A percentile compares a stretch with the other conserved stretches of the same genome.
These are phyloP conservation scores for Mesoclemmys tuberculata DNA, from an alignment of 2,113 vertebrate species.

Conservation along the genomic window DNA sequence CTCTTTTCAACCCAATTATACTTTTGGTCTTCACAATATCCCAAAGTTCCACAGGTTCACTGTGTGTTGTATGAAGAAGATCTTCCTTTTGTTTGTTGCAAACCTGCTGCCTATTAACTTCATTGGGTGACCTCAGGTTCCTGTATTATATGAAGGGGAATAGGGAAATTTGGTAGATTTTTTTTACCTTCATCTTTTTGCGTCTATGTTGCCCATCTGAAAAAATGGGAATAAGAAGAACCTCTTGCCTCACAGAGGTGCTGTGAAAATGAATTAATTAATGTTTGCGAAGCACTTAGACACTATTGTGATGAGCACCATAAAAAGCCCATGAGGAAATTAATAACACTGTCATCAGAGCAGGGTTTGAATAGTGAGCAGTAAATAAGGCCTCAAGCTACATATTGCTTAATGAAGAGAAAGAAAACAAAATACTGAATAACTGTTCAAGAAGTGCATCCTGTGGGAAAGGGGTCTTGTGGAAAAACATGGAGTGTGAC, in stretches of 20 bases:
- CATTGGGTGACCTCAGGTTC: neutral
- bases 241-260: neutral
- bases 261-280: neutral
- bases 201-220: neutral
- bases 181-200: neutral
- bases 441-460: neutral
- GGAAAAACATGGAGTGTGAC: neutral
- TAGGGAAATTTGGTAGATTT: neutral
- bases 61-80: neutral
- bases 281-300: neutral
- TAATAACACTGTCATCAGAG: neutral
- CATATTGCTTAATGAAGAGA: neutral
- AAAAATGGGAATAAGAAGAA: neutral
- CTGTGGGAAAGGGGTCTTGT: neutral
- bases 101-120: neutral
- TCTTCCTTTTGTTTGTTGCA: neutral
- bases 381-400: neutral
- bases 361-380: rapidly evolving
- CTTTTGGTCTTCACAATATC: neutral
- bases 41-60: neutral
- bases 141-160: neutral
- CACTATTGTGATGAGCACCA: neutral
- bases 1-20: neutral
- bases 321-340: neutral
- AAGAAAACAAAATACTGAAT: neutral